A percentile compares a stretch with the other conserved stretches of the same genome.
Conservation (phyloP, 1,140 invertebrate genomes). For the Drosophila equinoxialis region DNA sequence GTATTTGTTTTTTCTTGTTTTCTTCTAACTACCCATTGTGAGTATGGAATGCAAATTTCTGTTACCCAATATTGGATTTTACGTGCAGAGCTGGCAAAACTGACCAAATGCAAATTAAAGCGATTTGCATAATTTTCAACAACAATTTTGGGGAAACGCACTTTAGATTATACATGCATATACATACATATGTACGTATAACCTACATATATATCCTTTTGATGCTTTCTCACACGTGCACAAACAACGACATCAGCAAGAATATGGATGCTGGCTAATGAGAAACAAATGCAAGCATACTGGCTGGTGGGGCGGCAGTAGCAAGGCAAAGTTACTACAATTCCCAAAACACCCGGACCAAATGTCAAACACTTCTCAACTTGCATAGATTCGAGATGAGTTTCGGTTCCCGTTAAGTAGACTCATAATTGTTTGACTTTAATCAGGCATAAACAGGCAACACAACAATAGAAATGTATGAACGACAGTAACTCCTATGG, state of each 20-base stretch:
- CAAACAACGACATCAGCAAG: slow-evolving; percentile 1
- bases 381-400: slow-evolving; percentile 1
- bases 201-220: neutral
- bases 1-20: neutral
- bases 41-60: slow-evolving; percentile 7
- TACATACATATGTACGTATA: neutral
- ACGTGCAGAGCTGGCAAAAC: neutral
- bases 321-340: too few species aligned
- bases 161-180: neutral
- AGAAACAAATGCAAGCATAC: slow-evolving; percentile 11
- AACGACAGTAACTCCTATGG: slow-evolving; percentile 8
- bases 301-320: too few species aligned
- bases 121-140: slow-evolving; percentile 19
- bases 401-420: neutral
- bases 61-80: slow-evolving; percentile 12
- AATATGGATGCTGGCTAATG: slow-evolving; percentile 5
- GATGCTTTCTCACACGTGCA: slow-evolving; percentile 16
- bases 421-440: slow-evolving; percentile 12
- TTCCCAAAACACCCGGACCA: neutral
- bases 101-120: slow-evolving; percentile 10
- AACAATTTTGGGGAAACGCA: slow-evolving; percentile 13
- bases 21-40: slow-evolving; percentile 7
- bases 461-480: neutral
- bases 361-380: slow-evolving; percentile 16
- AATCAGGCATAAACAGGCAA: slow-evolving; percentile 19